A percentile compares a stretch with the other conserved stretches of the same genome.
Conservation (phyloP, 2,113 vertebrate species). For the Arvicanthis niloticus region DNA sequence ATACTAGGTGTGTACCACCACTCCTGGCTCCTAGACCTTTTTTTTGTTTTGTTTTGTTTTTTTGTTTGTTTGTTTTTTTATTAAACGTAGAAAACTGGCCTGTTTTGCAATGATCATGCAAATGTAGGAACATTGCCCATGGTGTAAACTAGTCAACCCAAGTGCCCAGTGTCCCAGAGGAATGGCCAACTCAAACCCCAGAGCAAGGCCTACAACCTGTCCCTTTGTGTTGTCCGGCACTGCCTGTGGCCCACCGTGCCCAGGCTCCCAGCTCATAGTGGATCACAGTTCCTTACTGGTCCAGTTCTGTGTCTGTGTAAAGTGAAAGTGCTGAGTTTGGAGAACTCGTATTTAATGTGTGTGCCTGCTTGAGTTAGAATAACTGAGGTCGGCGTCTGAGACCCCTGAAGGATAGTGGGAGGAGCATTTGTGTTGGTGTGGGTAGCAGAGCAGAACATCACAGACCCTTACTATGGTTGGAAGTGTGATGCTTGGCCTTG, state of each 20-base stretch:
- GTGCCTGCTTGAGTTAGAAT: slow-evolving; percentile 38
- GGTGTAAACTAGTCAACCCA: background rate
- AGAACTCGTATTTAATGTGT: background rate
- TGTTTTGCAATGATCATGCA: background rate
- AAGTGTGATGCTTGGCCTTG: slow-evolving; percentile 18
- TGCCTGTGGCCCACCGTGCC: background rate
- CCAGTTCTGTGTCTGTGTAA: background rate
- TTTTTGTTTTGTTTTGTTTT: background rate
- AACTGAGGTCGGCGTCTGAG: slow-evolving; percentile 34
- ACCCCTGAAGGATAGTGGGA: background rate
- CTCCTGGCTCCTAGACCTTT: background rate
- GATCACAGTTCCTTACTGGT: background rate
- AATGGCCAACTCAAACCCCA: background rate
- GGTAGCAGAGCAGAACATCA: background rate
- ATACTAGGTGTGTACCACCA: too few species aligned
- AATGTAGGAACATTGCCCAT: background rate
- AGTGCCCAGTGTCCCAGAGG: background rate
- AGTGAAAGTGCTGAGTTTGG: slow-evolving; percentile 43
- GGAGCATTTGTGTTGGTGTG: background rate
- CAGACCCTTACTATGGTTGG: background rate
- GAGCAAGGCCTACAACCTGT: background rate
- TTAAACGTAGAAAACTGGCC: background rate
- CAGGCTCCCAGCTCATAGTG: background rate
- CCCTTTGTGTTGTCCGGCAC: background rate
- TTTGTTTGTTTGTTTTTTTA: too few species aligned